phyloP scores from a whole-genome alignment of 1,140 invertebrate species.

The Drosophila erecta region DNA sequence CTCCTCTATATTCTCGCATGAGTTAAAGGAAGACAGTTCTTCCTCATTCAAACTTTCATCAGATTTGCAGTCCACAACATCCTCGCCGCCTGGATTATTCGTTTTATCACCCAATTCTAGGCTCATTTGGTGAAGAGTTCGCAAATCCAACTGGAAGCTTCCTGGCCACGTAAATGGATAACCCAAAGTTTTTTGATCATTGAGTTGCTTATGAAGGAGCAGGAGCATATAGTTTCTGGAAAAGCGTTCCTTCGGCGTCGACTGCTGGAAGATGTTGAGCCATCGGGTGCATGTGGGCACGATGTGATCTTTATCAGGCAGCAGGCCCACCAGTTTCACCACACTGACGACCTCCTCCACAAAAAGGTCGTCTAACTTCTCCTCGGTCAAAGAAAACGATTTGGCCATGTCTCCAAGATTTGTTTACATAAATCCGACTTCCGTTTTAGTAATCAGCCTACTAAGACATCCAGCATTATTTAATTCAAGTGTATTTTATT shows the following conservation, averaged over 20 bases:
- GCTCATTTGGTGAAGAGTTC: slow-evolving; percentile 29
- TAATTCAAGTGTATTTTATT: background rate
- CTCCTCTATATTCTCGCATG: background rate
- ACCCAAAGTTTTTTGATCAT: slow-evolving; percentile 26
- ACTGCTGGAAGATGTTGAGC: slow-evolving; percentile 52
- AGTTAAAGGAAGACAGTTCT: background rate
- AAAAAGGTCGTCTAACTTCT: slow-evolving; percentile 58
- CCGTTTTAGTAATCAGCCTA: background rate
- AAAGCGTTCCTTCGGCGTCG: slow-evolving; percentile 50
- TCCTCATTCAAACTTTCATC: background rate
- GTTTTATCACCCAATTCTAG: background rate
- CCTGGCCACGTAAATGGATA: slow-evolving; percentile 64
- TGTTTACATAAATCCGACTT: background rate
- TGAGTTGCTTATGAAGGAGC: slow-evolving; percentile 64
- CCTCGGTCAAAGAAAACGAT: slow-evolving; percentile 14
- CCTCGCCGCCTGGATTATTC: background rate
- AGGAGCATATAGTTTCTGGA: slow-evolving; percentile 64
- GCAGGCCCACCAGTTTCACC: slow-evolving; percentile 19
- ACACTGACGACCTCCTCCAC: slow-evolving; percentile 50
- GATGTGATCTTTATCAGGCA: slow-evolving; percentile 26
- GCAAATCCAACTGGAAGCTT: slow-evolving; percentile 37
- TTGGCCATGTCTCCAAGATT: slow-evolving; percentile 18
- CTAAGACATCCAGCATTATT: background rate
- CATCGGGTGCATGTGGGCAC: slow-evolving; percentile 55
- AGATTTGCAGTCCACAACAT: background rate